Percentiles rank a stretch among this genome's conserved stretches.
Evolutionary conservation across 1,140 invertebrate genomes (phyloP).

Genomic region (Colletes gigas): DNA sequence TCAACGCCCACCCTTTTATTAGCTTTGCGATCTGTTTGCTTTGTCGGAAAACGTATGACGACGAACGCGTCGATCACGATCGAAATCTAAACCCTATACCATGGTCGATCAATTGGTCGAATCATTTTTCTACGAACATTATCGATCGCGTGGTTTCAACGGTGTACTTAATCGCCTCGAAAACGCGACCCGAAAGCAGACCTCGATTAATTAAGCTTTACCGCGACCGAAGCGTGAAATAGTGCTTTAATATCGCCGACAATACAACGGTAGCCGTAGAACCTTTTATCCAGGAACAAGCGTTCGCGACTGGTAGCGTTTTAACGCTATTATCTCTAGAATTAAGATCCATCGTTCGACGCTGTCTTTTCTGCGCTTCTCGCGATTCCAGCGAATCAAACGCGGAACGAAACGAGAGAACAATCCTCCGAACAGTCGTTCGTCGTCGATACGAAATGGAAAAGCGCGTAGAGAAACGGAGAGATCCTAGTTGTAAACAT

Average conservation of each 20-base stretch:
- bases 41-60: too few relatives aligned
- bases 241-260: constrained; percentile 16
- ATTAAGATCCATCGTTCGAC: neutral
- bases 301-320: constrained; percentile 13
- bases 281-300: constrained; percentile 8
- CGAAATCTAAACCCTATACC: too few relatives aligned
- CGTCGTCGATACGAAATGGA: neutral
- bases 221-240: neutral
- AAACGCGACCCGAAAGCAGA: neutral
- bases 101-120: too few relatives aligned
- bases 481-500: neutral
- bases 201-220: neutral
- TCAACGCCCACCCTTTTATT: too few relatives aligned
- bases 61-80: too few relatives aligned
- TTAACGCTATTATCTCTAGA: too few relatives aligned
- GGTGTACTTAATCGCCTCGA: constrained; percentile 8
- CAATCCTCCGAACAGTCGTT: neutral
- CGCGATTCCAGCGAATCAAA: neutral
- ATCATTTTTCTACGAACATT: neutral
- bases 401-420: constrained; percentile 1
- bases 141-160: neutral
- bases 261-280: constrained; percentile 18
- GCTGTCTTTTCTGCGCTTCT: neutral
- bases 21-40: too few relatives aligned
- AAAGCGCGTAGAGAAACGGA: neutral